Conservation (phyloP, 2,113 vertebrate species). For the Tragelaphus buxtoni region DNA sequence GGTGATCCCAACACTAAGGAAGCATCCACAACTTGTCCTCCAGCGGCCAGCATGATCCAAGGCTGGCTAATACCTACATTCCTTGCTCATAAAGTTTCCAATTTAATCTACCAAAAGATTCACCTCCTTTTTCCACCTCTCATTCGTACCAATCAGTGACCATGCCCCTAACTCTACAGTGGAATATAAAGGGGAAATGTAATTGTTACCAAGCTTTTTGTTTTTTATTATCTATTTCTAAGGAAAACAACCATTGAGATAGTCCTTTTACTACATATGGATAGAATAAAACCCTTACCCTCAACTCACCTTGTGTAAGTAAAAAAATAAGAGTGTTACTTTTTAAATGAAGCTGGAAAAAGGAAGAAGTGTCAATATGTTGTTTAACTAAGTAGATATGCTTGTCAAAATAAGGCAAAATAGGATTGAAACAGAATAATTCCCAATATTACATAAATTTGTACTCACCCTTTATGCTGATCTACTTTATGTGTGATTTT, state of each 20-base stretch:
- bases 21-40: not conserved
- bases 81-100: not conserved
- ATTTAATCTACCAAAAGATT: not conserved
- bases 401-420: not conserved
- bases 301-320: not conserved
- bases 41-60: not conserved
- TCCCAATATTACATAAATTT: not conserved
- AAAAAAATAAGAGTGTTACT: not conserved
- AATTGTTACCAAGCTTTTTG: not conserved
- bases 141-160: not conserved
- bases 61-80: not conserved
- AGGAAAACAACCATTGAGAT: not conserved
- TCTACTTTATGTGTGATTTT: slow-evolving; percentile 29
- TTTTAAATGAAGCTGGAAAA: not conserved
- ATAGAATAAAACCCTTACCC: not conserved
- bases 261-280: not conserved
- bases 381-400: slow-evolving; percentile 12
- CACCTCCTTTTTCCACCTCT: not conserved
- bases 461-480: not conserved
- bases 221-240: not conserved
- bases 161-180: not conserved
- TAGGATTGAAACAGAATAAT: not conserved
- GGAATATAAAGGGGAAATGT: not conserved
- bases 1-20: not conserved
- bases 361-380: not conserved